A percentile compares a stretch with the other conserved stretches of the same genome.
Evolutionary conservation across 2,888 invertebrate species (phyloP).

Genomic region (Fabriciana adippe): DNA sequence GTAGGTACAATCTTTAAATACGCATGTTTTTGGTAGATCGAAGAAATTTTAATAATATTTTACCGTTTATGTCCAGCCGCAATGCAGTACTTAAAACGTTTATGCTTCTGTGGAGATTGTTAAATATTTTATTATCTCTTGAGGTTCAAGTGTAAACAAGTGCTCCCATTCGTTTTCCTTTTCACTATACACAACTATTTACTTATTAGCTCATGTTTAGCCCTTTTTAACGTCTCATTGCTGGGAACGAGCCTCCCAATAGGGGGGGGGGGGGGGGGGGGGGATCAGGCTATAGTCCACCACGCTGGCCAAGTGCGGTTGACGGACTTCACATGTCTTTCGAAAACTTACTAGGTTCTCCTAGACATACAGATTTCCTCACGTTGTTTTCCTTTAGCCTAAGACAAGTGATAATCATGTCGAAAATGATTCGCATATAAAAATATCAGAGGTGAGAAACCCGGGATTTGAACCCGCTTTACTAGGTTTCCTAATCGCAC

Average conservation of each 20-base stretch:
- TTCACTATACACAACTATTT: not conserved
- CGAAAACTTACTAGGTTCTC: too few species aligned
- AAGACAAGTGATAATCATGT: too few species aligned
- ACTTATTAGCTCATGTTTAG: not conserved
- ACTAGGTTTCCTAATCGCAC: too few species aligned
- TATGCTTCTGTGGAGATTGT: slow-evolving; percentile 53
- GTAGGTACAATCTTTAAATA: not conserved
- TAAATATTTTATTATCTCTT: slow-evolving; percentile 61
- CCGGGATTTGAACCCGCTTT: too few species aligned
- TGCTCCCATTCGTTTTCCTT: not conserved
- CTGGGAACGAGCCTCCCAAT: not conserved
- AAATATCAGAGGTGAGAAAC: too few species aligned
- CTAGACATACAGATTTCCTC: too few species aligned
- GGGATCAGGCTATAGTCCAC: too few species aligned
- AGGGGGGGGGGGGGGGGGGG: too few species aligned
- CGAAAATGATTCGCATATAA: too few species aligned
- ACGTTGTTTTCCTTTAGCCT: too few species aligned
- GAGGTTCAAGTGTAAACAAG: slow-evolving; percentile 29
- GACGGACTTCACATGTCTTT: too few species aligned
- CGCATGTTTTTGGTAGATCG: not conserved
- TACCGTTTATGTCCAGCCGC: slow-evolving; percentile 44
- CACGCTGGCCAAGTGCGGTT: too few species aligned
- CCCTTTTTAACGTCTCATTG: not conserved
- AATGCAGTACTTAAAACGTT: slow-evolving; percentile 58
- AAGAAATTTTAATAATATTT: slow-evolving; percentile 5